A percentile compares a stretch with the other conserved stretches of the same genome.
These are phyloP conservation scores for Dipodomys merriami DNA, from an alignment of 2,113 vertebrate species.

Conservation along the genomic window DNA sequence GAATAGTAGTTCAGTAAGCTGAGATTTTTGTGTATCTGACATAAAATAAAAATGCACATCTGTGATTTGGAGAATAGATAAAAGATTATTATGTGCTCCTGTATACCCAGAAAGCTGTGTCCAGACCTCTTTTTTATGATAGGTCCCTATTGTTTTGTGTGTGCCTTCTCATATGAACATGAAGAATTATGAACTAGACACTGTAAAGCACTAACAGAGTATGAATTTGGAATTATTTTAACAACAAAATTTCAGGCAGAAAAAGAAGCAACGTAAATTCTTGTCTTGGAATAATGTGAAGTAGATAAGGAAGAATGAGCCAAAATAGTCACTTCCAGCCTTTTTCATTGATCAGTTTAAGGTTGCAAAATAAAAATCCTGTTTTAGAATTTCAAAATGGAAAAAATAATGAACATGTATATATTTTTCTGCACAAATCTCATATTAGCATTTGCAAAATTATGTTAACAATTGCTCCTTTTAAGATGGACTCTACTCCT, in stretches of 20 bases:
- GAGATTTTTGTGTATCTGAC: slow-evolving; percentile 56
- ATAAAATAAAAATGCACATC: slow-evolving; percentile 27
- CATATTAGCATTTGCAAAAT: slow-evolving; percentile 40
- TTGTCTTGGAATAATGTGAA: slow-evolving; percentile 64
- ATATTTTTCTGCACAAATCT: slow-evolving; percentile 8
- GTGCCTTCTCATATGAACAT: slow-evolving; percentile 14
- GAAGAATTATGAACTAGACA: slow-evolving; percentile 23
- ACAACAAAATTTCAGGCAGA: slow-evolving; percentile 70
- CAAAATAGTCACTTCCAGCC: slow-evolving; percentile 66
- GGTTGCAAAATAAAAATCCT: slow-evolving; percentile 64
- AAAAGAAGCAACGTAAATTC: slow-evolving; percentile 64
- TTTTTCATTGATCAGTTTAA: slow-evolving; percentile 66
- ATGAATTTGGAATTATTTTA: slow-evolving; percentile 64
- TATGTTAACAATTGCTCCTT: slow-evolving; percentile 47
- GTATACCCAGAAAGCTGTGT: slow-evolving; percentile 55
- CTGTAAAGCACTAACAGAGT: neutral
- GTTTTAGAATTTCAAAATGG: slow-evolving; percentile 49
- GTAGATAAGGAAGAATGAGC: slow-evolving; percentile 63
- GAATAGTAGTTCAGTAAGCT: slow-evolving; percentile 57
- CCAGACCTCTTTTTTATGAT: neutral
- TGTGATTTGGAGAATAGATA: slow-evolving; percentile 45
- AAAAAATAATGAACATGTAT: neutral
- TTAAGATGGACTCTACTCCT: neutral
- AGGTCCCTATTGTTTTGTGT: neutral
- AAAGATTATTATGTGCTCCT: slow-evolving; percentile 19